Evolutionary conservation across 2,888 invertebrate species (phyloP).

Genomic region (Xanthia icteritia): DNA sequence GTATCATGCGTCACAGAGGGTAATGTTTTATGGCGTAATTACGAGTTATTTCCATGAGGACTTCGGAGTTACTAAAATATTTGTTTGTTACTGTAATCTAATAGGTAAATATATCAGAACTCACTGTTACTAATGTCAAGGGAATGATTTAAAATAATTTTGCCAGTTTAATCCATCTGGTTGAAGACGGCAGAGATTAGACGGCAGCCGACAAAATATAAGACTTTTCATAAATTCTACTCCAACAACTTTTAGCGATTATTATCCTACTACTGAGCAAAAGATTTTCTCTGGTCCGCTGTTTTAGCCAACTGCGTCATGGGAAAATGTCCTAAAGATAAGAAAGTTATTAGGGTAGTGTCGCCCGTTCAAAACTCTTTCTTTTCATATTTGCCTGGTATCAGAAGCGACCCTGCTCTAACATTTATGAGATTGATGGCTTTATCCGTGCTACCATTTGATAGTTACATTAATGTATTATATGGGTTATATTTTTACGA

Average conservation of each 20-base stretch:
- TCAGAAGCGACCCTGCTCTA: constrained; percentile 30
- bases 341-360: constrained; percentile 55
- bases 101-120: not conserved
- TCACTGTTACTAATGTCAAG: not conserved
- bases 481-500: constrained; percentile 19
- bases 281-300: constrained; percentile 23
- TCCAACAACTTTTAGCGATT: constrained; percentile 26
- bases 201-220: not conserved
- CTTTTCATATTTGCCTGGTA: constrained; percentile 57
- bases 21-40: constrained; percentile 25
- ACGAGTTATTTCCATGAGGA: constrained; percentile 25
- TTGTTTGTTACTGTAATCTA: constrained; percentile 1
- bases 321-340: constrained; percentile 54
- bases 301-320: constrained; percentile 27
- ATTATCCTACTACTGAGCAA: constrained; percentile 21
- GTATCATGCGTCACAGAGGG: constrained; percentile 9
- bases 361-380: constrained; percentile 42
- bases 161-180: not conserved
- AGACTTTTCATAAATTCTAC: constrained; percentile 11
- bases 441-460: constrained; percentile 37
- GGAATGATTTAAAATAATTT: not conserved
- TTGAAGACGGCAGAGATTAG: not conserved
- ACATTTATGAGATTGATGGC: constrained; percentile 59
- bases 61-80: constrained; percentile 4
- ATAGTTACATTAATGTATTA: constrained; percentile 12